Conservation (phyloP, 2,797 vertebrate genomes). For the Erethizon dorsatum region DNA sequence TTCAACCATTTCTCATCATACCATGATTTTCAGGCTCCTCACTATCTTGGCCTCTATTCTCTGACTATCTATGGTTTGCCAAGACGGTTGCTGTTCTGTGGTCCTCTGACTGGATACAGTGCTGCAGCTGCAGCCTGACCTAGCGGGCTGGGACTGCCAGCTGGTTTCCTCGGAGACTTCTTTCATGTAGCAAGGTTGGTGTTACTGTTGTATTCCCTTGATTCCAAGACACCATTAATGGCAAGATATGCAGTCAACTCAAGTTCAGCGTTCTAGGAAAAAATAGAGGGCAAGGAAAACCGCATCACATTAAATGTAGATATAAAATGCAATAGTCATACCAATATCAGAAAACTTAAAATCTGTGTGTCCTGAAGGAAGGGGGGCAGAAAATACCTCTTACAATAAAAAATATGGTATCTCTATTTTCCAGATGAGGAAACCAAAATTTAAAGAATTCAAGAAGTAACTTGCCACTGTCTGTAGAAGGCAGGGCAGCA, state of each 20-base stretch:
- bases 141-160: background rate
- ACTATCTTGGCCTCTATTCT: background rate
- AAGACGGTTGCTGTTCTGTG: background rate
- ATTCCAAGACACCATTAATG: background rate
- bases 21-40: background rate
- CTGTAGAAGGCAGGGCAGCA: background rate
- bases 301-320: background rate
- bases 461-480: background rate
- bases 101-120: background rate
- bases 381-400: background rate
- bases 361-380: background rate
- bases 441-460: background rate
- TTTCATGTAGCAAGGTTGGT: background rate
- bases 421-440: background rate
- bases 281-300: background rate
- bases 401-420: background rate
- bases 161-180: background rate
- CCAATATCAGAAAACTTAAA: constrained; percentile 42
- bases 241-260: background rate
- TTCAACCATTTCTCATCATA: background rate
- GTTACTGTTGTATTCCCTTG: background rate
- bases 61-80: background rate
- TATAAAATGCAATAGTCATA: background rate
- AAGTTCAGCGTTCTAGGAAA: constrained; percentile 8
- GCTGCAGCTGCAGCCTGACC: background rate